Evolutionary conservation across 2,888 invertebrate species (phyloP), one percentile per base, ranked within the genome.

Genomic region (Eledona agricola): DNA sequence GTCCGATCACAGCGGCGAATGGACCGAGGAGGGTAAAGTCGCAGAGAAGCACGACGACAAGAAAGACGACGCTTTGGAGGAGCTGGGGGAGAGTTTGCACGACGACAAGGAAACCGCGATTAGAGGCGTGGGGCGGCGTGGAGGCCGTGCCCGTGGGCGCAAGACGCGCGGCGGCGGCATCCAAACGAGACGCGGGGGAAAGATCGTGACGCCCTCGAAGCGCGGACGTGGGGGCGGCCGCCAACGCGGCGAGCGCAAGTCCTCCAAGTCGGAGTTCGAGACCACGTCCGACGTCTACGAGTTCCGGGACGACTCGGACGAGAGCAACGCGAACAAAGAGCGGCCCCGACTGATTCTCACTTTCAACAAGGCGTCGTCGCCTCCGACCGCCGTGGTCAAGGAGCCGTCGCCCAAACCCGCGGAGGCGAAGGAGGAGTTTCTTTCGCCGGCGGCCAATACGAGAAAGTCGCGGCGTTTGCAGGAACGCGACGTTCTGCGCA

Each of bases 301-400:
- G 72, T 95, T 95, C 72, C 87, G 90, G 62, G 94, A 94, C 70
- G 94, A 94, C 72, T 90, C 91, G 2, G 89, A 88, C 23, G 93
- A 94, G 68, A 75, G 72, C 28, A 81, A 86, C 13, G 90, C 90
- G 1, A 52, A 54, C 25, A 78, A 77, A 50, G 83, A 84, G 68
- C 81, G 91, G 11, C 91, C 91, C 0, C 80, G 92, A 23, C 77
- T 91, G 29, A 90, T 92, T 61, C 78, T 92, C 26, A 93, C 91
- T 0, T 92, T 91, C 52, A 93, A 91, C 72, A 78, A 79, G 2
- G 77, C 79, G 2, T 78, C 80, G 1, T 66, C 62, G 54, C 12
- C 32, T 10, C 40, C 31, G 9, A 80, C 80, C 51, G 80, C 80
- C 70, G 66, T 34, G 1, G 17, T 15, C 12, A 32, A 51, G 52